Evolutionary conservation across 2,888 invertebrate genomes (phyloP).

Genomic region (Drosophila differens): DNA sequence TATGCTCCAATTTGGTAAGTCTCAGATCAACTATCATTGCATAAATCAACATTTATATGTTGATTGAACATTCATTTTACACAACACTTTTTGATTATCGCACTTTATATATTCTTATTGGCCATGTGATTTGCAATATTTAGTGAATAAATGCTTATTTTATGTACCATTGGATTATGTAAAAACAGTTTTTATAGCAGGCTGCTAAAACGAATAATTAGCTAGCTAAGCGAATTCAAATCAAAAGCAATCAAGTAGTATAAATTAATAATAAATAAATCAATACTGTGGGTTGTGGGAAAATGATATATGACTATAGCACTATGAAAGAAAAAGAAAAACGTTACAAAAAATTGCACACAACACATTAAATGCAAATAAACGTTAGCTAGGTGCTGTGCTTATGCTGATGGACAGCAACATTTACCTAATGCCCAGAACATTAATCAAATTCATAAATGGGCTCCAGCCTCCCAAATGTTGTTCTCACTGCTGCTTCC

Average conservation of each 20-base stretch:
- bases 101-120: conserved; percentile 8
- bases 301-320: conserved; percentile 35
- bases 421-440: conserved; percentile 63
- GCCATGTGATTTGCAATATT: conserved; percentile 3
- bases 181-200: conserved; percentile 12
- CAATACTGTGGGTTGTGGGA: conserved; percentile 4
- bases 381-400: conserved; percentile 63
- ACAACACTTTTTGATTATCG: background rate
- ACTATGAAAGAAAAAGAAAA: conserved; percentile 5
- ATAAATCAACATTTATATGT: background rate
- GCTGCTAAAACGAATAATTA: conserved; percentile 22
- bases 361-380: conserved; percentile 78
- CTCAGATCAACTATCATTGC: background rate
- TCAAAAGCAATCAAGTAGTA: conserved; percentile 47
- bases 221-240: conserved; percentile 21
- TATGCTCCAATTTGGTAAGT: background rate
- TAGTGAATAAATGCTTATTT: background rate
- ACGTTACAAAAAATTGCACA: conserved; percentile 63
- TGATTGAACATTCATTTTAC: conserved; percentile 1
- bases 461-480: conserved; percentile 32
- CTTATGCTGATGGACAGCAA: conserved; percentile 68
- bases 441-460: conserved; percentile 81
- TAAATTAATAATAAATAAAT: conserved; percentile 56
- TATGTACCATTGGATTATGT: background rate
- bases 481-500: conserved; percentile 6